Evolutionary conservation across 2,797 vertebrate genomes (phyloP).

Genomic region (Vireo griseus): DNA sequence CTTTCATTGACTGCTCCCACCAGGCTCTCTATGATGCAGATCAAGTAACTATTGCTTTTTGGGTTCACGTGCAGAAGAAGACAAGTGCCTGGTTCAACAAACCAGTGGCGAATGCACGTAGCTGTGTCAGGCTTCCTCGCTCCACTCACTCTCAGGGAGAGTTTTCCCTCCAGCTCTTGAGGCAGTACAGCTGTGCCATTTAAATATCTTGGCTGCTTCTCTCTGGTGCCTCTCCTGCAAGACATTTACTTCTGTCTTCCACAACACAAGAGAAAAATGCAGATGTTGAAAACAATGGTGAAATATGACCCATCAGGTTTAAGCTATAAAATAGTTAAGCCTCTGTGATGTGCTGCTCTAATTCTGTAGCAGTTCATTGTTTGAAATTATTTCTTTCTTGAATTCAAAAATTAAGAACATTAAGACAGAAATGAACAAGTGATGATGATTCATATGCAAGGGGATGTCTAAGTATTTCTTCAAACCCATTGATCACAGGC

Average conservation of each 20-base stretch:
- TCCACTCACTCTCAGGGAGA: neutral
- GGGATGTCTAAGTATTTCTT: neutral
- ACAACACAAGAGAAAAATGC: neutral
- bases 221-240: neutral
- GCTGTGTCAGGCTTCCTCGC: neutral
- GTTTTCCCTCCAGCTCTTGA: neutral
- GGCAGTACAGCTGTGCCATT: conserved; percentile 23
- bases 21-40: neutral
- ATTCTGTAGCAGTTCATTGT: neutral
- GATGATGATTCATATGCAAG: neutral
- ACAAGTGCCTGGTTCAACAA: neutral
- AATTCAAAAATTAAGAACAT: neutral
- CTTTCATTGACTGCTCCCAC: neutral
- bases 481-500: neutral
- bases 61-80: neutral
- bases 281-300: neutral
- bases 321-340: neutral
- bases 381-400: neutral
- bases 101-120: rapidly evolving
- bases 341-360: neutral
- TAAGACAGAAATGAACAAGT: neutral
- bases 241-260: neutral
- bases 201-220: neutral
- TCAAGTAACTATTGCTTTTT: neutral
- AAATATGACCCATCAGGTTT: neutral